These are phyloP conservation scores for Hydroisotoma schaefferi DNA, from an alignment of 2,888 invertebrate genomes.

Conservation along the genomic window DNA sequence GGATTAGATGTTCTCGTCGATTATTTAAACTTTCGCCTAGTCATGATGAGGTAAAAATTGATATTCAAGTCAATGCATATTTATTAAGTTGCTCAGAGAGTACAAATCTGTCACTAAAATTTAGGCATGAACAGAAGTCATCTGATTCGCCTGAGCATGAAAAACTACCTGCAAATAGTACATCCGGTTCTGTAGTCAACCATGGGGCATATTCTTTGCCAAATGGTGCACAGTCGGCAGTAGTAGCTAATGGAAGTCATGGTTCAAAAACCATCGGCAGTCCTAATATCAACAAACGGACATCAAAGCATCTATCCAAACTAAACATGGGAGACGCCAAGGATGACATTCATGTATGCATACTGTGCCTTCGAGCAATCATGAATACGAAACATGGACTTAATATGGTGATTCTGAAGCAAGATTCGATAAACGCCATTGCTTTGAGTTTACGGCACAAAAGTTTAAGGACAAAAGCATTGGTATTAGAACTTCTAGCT, in stretches of 20 bases:
- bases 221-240: slow-evolving; percentile 23
- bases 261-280: slow-evolving; percentile 26
- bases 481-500: slow-evolving; percentile 93
- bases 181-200: slow-evolving; percentile 1
- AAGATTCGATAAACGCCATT: slow-evolving; percentile 97
- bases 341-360: slow-evolving; percentile 98
- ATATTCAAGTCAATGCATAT: slow-evolving; percentile 1
- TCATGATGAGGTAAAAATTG: slow-evolving; percentile 71
- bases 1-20: slow-evolving; percentile 95
- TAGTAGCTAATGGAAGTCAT: slow-evolving; percentile 17
- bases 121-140: slow-evolving; percentile 33
- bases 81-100: background rate
- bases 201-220: slow-evolving; percentile 25
- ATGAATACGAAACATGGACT: slow-evolving; percentile 88
- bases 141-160: slow-evolving; percentile 22
- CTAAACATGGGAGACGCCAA: slow-evolving; percentile 86
- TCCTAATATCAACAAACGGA: slow-evolving; percentile 47
- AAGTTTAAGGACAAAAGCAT: slow-evolving; percentile 90
- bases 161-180: slow-evolving; percentile 11
- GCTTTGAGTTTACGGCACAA: slow-evolving; percentile 94
- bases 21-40: slow-evolving; percentile 90
- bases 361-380: slow-evolving; percentile 91
- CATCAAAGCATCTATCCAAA: slow-evolving; percentile 71
- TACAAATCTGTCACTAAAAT: too few relatives aligned
- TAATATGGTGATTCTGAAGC: slow-evolving; percentile 84